These are phyloP conservation scores for Drosophila setifemur DNA, from an alignment of 1,140 invertebrate species.

Conservation along the genomic window DNA sequence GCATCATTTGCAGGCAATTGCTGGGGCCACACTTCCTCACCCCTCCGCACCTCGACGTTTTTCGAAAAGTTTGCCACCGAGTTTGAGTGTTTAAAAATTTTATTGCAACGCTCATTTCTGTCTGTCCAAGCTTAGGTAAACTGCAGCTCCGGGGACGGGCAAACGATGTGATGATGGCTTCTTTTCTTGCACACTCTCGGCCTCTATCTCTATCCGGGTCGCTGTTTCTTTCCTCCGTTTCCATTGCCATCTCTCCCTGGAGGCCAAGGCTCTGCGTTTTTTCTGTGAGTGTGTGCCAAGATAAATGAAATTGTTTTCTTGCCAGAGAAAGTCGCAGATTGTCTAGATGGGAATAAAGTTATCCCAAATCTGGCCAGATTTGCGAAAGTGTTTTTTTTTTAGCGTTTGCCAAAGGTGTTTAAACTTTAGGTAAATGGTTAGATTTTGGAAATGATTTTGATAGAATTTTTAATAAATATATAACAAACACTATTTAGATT, in stretches of 20 bases:
- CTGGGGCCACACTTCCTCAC: constrained; percentile 23
- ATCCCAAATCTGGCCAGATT: constrained; percentile 14
- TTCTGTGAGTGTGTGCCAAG: neutral
- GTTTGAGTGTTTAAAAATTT: constrained; percentile 59
- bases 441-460: neutral
- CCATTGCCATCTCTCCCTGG: constrained; percentile 10
- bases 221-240: neutral
- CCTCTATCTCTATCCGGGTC: neutral
- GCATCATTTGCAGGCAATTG: constrained; percentile 68
- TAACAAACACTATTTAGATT: too few relatives aligned
- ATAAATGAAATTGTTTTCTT: constrained; percentile 34
- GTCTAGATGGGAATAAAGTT: neutral
- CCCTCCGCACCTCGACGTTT: neutral
- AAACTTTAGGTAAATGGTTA: neutral
- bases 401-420: neutral
- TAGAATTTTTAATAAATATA: neutral
- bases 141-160: constrained; percentile 29
- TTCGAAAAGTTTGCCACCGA: constrained; percentile 26
- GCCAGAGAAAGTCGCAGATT: constrained; percentile 6
- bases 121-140: constrained; percentile 42
- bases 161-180: constrained; percentile 38
- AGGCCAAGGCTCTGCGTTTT: constrained; percentile 15
- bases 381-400: neutral
- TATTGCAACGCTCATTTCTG: constrained; percentile 62
- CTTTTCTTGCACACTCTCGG: constrained; percentile 16